These are phyloP conservation scores for Catocala nupta DNA, from an alignment of 2,888 invertebrate genomes.

Conservation along the genomic window DNA sequence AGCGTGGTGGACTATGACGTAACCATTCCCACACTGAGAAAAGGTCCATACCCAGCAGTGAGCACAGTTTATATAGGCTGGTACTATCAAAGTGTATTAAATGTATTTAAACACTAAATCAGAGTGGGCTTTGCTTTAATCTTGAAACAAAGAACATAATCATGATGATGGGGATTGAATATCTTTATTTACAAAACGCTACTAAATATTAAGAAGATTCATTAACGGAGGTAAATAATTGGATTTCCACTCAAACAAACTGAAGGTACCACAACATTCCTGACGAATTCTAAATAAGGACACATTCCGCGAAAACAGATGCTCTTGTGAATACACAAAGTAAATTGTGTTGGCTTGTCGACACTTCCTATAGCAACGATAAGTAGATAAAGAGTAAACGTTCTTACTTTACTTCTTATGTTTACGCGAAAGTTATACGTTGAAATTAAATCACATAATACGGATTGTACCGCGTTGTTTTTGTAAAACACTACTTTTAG, in stretches of 20 bases:
- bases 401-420: too few species aligned
- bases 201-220: constrained; percentile 26
- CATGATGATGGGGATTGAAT: constrained; percentile 5
- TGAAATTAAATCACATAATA: too few species aligned
- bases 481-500: too few species aligned
- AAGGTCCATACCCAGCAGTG: too few species aligned
- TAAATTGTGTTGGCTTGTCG: constrained; percentile 7
- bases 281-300: constrained; percentile 31
- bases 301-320: constrained; percentile 12
- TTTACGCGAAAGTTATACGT: too few species aligned
- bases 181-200: constrained; percentile 12
- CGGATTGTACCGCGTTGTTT: too few species aligned
- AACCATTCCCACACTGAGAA: too few species aligned
- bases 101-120: not conserved
- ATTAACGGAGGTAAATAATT: constrained; percentile 27
- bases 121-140: too few species aligned
- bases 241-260: constrained; percentile 27
- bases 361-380: not conserved
- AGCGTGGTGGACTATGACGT: too few species aligned
- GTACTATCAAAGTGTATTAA: not conserved
- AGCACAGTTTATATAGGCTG: too few species aligned
- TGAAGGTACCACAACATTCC: constrained; percentile 26
- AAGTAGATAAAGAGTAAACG: not conserved
- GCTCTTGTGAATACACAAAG: constrained; percentile 13
- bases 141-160: constrained; percentile 11